phyloP scores from a whole-genome alignment of 1,140 invertebrate species.

The Drosophila nigromelanica region DNA sequence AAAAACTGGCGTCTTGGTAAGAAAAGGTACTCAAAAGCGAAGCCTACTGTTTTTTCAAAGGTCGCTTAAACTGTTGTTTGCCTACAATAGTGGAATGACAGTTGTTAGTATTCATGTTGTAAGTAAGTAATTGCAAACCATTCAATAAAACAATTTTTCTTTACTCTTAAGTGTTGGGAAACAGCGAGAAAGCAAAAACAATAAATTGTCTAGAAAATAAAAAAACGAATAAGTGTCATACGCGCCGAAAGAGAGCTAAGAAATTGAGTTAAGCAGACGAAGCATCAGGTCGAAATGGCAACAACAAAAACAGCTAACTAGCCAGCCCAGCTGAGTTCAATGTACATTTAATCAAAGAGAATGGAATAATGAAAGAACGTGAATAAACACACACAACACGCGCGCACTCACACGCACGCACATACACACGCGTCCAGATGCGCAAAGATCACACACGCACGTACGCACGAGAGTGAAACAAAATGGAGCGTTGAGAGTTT shows the following conservation, averaged over 20 bases:
- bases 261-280: slow-evolving; percentile 30
- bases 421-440: slow-evolving; percentile 13
- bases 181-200: not conserved
- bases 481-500: slow-evolving; percentile 49
- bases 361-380: slow-evolving; percentile 59
- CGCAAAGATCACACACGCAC: slow-evolving; percentile 61
- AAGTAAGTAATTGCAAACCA: not conserved
- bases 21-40: slow-evolving; percentile 11
- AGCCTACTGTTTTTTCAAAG: slow-evolving; percentile 24
- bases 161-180: slow-evolving; percentile 4
- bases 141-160: not conserved
- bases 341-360: slow-evolving; percentile 82
- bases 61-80: not conserved
- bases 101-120: slow-evolving; percentile 2
- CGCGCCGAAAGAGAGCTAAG: slow-evolving; percentile 9
- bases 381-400: slow-evolving; percentile 59
- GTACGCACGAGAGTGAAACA: slow-evolving; percentile 55
- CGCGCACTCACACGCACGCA: slow-evolving; percentile 27
- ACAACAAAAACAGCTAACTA: slow-evolving; percentile 23
- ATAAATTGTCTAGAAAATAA: not conserved
- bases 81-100: slow-evolving; percentile 1
- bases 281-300: slow-evolving; percentile 13
- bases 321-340: slow-evolving; percentile 68
- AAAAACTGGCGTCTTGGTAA: slow-evolving; percentile 21
- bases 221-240: slow-evolving; percentile 35